phyloP scores from a whole-genome alignment of 2,113 vertebrate genomes.

The Acanthisitta chloris region DNA sequence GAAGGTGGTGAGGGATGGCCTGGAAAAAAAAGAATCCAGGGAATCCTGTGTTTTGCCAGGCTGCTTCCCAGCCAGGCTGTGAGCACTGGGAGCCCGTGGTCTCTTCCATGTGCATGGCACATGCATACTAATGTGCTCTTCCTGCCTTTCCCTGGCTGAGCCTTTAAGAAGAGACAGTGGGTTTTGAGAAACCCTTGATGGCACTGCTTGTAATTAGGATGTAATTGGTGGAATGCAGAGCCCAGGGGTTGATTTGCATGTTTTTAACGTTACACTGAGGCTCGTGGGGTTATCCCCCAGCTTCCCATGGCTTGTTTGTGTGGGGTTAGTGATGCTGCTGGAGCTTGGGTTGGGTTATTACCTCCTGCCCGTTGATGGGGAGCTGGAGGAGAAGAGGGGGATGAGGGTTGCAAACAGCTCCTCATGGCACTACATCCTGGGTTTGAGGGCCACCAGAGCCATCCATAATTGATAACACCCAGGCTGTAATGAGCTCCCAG shows the following conservation, averaged over 20 bases:
- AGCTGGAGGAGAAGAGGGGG: not conserved
- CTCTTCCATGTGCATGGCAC: not conserved
- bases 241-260: slow-evolving; percentile 42
- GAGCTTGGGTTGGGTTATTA: not conserved
- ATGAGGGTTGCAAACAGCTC: not conserved
- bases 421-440: not conserved
- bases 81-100: not conserved
- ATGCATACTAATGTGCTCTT: slow-evolving; percentile 50
- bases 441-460: not conserved
- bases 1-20: not conserved
- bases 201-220: slow-evolving; percentile 65
- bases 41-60: not conserved
- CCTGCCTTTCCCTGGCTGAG: slow-evolving; percentile 51
- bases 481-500: not conserved
- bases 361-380: not conserved
- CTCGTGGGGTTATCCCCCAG: slow-evolving; percentile 12
- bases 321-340: not conserved
- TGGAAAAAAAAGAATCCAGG: accelerated
- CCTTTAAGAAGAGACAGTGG: slow-evolving; percentile 52
- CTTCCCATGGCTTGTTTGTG: not conserved
- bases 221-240: slow-evolving; percentile 72
- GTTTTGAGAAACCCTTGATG: slow-evolving; percentile 64
- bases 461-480: not conserved
- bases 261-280: slow-evolving; percentile 1
- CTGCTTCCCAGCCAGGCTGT: not conserved